Conservation (phyloP, 2,888 invertebrate genomes). For the Rosalia funebris region DNA sequence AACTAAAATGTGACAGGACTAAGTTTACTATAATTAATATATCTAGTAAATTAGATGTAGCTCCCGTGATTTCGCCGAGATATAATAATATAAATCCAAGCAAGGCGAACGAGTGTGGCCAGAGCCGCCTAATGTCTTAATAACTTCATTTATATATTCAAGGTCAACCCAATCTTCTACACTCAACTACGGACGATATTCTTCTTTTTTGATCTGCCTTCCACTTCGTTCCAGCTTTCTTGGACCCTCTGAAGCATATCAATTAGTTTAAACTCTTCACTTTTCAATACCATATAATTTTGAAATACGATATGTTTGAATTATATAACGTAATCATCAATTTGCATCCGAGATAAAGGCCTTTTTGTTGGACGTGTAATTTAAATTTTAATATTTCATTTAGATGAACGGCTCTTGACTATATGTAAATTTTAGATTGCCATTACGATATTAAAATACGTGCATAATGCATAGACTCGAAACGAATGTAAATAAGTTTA, state of each 20-base stretch:
- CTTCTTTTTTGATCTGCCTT: constrained; percentile 38
- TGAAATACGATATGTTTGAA: constrained; percentile 40
- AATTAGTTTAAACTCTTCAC: constrained; percentile 35
- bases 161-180: constrained; percentile 59
- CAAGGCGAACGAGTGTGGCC: constrained; percentile 60
- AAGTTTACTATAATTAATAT: constrained; percentile 60
- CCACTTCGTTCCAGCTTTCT: constrained; percentile 48
- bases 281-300: constrained; percentile 33
- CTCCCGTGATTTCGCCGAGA: constrained; percentile 62
- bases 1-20: constrained; percentile 49
- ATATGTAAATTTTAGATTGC: constrained; percentile 4
- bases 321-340: constrained; percentile 33
- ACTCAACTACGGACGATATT: constrained; percentile 39
- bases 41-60: constrained; percentile 61
- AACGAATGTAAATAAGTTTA: background rate
- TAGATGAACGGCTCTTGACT: constrained; percentile 2
- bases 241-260: constrained; percentile 39
- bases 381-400: constrained; percentile 33
- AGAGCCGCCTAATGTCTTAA: constrained; percentile 64
- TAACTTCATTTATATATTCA: constrained; percentile 65
- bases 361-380: constrained; percentile 31
- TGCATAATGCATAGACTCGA: background rate
- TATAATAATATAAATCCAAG: constrained; percentile 61
- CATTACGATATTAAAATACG: background rate
- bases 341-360: constrained; percentile 29